Evolutionary conservation across 2,888 invertebrate genomes (phyloP), one percentile per base, ranked within the genome.

Genomic region (Philonicus albiceps): DNA sequence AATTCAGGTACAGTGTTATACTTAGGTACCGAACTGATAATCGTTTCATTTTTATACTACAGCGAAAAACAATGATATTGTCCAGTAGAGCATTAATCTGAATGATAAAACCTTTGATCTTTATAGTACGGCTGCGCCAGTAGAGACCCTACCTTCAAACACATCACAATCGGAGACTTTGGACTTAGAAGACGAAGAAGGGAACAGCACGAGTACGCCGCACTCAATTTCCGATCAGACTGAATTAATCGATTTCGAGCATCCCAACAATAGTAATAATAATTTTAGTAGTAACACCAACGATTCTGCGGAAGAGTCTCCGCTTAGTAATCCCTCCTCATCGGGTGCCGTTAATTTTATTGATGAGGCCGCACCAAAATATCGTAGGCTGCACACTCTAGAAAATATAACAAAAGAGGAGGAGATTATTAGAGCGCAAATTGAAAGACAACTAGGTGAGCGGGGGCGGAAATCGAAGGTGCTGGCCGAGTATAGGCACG

Each of bases 401-500:
- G 91, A 91, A 87, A 91, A 91, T 31, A 90, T 90, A 84, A 91
- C 91, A 87, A 90, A 91, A 86, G 90, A 91, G 86, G 90, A 91
- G 0, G 87, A 87, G 80, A 49, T 87, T 22, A 87, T 81, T 40
- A 86, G 87, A 74, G 87, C 87, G 74, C 80, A 86, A 87, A 87
- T 87, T 40, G 86, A 86, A 78, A 76, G 80, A 37, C 88, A 88
- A 72, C 85, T 88, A 13, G 86, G 86, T 3, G 91, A 91, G 76
- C 90, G 91, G 3, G 89, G 90, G n/a, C 89, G 92, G 30, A 91
- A 91, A 88, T 91, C 92, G 1, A 92, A 92, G 87, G 88, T 87
- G n/a, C 90, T 90, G 11, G 90, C 91, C n/a, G 92, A 91, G 81
- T 92, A 91, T 85, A 91, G 91, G 86, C 90, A 91, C 88, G 90